These are phyloP conservation scores for Parotia lawesii DNA, from an alignment of 2,113 vertebrate species.

Conservation along the genomic window DNA sequence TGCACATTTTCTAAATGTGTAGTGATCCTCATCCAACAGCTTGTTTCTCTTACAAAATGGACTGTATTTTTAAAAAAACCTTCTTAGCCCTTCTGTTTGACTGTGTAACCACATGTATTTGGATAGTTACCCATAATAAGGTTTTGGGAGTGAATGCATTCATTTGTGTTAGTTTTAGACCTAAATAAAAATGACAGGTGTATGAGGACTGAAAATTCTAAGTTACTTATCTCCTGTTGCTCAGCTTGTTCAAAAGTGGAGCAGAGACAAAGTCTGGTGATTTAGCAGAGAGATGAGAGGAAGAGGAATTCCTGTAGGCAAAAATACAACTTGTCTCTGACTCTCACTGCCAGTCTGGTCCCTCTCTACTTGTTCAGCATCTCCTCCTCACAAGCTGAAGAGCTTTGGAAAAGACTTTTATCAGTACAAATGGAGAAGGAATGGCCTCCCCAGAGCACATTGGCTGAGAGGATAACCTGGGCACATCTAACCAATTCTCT, in stretches of 20 bases:
- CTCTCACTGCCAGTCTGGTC: not conserved
- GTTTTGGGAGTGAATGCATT: not conserved
- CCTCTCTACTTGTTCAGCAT: not conserved
- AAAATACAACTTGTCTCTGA: not conserved
- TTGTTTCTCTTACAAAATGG: not conserved
- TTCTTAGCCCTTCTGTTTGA: not conserved
- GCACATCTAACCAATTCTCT: not conserved
- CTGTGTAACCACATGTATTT: not conserved
- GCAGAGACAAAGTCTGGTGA: not conserved
- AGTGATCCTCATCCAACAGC: not conserved
- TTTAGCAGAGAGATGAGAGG: not conserved
- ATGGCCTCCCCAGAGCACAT: fast-evolving
- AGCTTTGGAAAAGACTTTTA: not conserved
- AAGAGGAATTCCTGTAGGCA: not conserved
- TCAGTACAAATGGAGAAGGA: not conserved
- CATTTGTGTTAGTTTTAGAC: not conserved
- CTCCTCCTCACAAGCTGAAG: not conserved
- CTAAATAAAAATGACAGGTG: not conserved
- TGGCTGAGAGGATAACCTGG: not conserved
- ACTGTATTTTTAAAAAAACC: not conserved
- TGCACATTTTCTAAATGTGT: not conserved
- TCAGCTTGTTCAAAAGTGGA: not conserved
- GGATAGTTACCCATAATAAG: not conserved
- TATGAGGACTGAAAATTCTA: not conserved
- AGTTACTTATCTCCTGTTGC: not conserved